Evolutionary conservation across 2,888 invertebrate genomes (phyloP).

Genomic region (Agrotis segetum): DNA sequence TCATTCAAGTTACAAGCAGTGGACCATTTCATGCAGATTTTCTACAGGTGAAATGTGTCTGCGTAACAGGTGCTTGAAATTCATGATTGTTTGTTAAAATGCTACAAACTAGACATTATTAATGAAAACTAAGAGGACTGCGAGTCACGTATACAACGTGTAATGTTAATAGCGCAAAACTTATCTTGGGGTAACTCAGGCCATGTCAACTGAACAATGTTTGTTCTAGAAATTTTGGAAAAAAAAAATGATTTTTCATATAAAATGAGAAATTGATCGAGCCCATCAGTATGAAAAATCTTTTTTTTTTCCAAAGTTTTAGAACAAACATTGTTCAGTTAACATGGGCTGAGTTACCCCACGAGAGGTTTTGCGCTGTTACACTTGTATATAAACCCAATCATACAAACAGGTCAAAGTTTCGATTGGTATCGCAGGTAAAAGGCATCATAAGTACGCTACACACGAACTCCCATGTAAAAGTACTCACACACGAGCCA

Average conservation of each 20-base stretch:
- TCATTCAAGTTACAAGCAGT: constrained; percentile 30
- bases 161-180: no score
- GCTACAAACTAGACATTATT: neutral
- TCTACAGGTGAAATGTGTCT: neutral
- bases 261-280: no score
- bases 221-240: no score
- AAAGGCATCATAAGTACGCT: constrained; percentile 45
- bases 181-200: no score
- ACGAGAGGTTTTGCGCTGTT: no score
- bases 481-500: constrained; percentile 61
- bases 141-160: neutral
- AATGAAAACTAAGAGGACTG: neutral
- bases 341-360: no score
- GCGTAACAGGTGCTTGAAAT: neutral
- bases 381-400: neutral
- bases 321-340: no score
- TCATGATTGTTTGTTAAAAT: neutral
- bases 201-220: no score
- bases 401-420: constrained; percentile 36
- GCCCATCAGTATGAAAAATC: no score
- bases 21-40: neutral
- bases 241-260: no score
- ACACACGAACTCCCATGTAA: constrained; percentile 49
- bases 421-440: constrained; percentile 39
- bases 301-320: no score